Conservation (phyloP, 1,140 invertebrate species). For the Drosophila punjabiensis region DNA sequence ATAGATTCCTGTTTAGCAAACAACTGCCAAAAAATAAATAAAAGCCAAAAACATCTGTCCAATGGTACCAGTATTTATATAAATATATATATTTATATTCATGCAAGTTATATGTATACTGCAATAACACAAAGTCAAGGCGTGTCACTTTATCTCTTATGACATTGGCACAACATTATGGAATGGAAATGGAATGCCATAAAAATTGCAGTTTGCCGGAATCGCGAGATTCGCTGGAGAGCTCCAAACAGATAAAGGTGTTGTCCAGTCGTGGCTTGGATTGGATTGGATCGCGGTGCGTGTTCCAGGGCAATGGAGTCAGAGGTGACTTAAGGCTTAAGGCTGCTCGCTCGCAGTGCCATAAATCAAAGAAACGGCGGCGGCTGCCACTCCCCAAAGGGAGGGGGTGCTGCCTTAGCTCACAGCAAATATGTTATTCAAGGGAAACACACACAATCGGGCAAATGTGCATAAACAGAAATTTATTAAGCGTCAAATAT, state of each 20-base stretch:
- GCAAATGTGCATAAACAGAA: constrained; percentile 67
- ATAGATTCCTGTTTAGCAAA: constrained; percentile 12
- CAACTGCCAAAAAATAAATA: constrained; percentile 13
- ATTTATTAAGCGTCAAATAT: constrained; percentile 80
- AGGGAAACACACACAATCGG: constrained; percentile 10
- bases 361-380: constrained; percentile 62
- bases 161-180: constrained; percentile 64
- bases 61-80: not conserved
- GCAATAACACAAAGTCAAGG: constrained; percentile 40
- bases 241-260: constrained; percentile 11
- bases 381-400: constrained; percentile 50
- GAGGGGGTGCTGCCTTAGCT: constrained; percentile 13
- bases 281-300: constrained; percentile 38
- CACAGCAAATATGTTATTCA: constrained; percentile 19
- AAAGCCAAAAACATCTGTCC: constrained; percentile 33
- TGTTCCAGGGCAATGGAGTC: constrained; percentile 58
- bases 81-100: not conserved
- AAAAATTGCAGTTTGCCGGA: constrained; percentile 54
- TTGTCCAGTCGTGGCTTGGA: constrained; percentile 20
- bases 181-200: constrained; percentile 44
- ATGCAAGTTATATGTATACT: constrained; percentile 1
- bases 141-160: constrained; percentile 64
- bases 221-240: constrained; percentile 5
- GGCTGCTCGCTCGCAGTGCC: constrained; percentile 20
- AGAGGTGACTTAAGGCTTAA: constrained; percentile 21